Evolutionary conservation across 2,888 invertebrate species (phyloP).

Genomic region (Heliothis peltigera): DNA sequence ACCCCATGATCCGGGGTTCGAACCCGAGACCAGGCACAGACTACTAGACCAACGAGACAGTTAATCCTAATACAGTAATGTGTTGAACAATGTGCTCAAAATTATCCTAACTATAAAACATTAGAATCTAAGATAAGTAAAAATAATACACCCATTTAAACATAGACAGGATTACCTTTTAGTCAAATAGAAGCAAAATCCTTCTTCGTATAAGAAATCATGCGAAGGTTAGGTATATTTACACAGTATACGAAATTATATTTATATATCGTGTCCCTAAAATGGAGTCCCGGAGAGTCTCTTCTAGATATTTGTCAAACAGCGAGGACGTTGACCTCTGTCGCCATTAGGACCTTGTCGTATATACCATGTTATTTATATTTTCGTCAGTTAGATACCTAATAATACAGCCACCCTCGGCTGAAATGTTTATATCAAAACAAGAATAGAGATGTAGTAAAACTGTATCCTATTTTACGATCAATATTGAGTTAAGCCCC

Average conservation of each 20-base stretch:
- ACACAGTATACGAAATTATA: neutral
- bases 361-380: neutral
- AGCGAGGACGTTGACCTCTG: neutral
- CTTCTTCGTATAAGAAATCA: neutral
- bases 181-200: neutral
- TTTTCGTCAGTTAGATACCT: conserved; percentile 3
- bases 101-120: neutral
- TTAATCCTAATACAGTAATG: too few species aligned
- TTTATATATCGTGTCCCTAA: neutral
- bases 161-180: neutral
- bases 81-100: neutral
- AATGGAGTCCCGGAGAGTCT: neutral
- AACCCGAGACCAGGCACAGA: too few species aligned
- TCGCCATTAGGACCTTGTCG: neutral
- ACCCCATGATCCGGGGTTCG: too few species aligned
- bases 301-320: neutral
- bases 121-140: too few species aligned
- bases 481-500: conserved; percentile 37
- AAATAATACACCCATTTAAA: too few species aligned
- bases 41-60: too few species aligned
- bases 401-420: neutral
- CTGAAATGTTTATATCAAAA: neutral
- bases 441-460: neutral
- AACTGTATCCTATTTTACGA: conserved; percentile 14
- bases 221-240: neutral